These are phyloP conservation scores for Suillia variegata DNA, from an alignment of 2,888 invertebrate genomes.

Conservation along the genomic window DNA sequence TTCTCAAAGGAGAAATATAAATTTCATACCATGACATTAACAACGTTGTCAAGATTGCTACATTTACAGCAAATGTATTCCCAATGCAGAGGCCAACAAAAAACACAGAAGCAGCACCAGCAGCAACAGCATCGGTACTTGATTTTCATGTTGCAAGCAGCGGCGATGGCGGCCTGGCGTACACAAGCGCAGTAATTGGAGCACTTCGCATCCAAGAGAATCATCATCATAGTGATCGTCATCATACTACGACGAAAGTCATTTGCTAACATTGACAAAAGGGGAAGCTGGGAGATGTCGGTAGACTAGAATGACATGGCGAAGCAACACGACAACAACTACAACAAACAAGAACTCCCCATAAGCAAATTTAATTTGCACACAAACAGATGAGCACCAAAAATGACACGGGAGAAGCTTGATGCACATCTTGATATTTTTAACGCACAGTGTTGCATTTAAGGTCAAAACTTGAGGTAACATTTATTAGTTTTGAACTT, in stretches of 20 bases:
- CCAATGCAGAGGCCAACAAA: neutral
- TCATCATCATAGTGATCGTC: too few relatives aligned
- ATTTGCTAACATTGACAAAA: conserved; percentile 18
- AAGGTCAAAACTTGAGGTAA: too few relatives aligned
- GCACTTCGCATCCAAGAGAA: conserved; percentile 1
- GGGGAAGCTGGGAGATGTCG: conserved; percentile 1
- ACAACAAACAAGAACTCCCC: conserved; percentile 11
- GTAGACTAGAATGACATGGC: too few relatives aligned
- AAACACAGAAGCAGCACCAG: neutral
- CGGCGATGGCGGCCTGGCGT: too few relatives aligned
- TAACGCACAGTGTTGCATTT: too few relatives aligned
- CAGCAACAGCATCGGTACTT: conserved; percentile 12
- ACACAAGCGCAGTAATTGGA: conserved; percentile 11
- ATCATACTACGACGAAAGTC: neutral
- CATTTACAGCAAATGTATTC: neutral
- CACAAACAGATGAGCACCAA: conserved; percentile 19
- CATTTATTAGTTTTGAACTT: too few relatives aligned
- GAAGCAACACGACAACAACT: neutral
- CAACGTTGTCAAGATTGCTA: neutral
- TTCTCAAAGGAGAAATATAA: neutral
- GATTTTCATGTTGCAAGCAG: conserved; percentile 21
- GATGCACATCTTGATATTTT: too few relatives aligned
- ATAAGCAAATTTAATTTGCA: conserved; percentile 26
- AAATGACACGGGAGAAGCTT: neutral
- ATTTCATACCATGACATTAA: neutral